Evolutionary conservation across 1,140 invertebrate genomes (phyloP).

Genomic region (Conopomorpha cramerella): DNA sequence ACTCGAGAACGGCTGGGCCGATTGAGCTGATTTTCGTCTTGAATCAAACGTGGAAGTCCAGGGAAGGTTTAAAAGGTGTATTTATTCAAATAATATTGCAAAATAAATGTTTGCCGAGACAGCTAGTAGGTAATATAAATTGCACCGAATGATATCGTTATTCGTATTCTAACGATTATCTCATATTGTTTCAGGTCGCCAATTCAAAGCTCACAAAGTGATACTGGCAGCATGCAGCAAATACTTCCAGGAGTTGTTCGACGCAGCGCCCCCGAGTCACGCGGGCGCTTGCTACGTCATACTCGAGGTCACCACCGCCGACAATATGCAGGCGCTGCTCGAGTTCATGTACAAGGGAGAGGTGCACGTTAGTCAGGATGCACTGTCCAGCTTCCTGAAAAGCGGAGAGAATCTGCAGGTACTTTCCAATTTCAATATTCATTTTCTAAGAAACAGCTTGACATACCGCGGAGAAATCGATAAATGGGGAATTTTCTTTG

Average conservation of each 20-base stretch:
- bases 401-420: slow-evolving; percentile 88
- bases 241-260: slow-evolving; percentile 91
- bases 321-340: slow-evolving; percentile 86
- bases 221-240: slow-evolving; percentile 92
- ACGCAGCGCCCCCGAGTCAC: slow-evolving; percentile 81
- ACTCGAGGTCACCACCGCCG: slow-evolving; percentile 83
- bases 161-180: slow-evolving; percentile 8
- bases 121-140: too few relatives aligned
- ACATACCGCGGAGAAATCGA: too few relatives aligned
- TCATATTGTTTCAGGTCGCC: slow-evolving; percentile 70
- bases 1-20: too few relatives aligned
- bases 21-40: too few relatives aligned
- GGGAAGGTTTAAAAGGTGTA: too few relatives aligned
- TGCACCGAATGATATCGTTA: background rate
- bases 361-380: slow-evolving; percentile 88
- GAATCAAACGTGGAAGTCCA: too few relatives aligned
- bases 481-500: too few relatives aligned
- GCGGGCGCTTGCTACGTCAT: slow-evolving; percentile 83
- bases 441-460: too few relatives aligned
- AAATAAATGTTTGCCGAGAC: too few relatives aligned
- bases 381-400: slow-evolving; percentile 86
- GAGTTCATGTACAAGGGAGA: slow-evolving; percentile 95
- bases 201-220: slow-evolving; percentile 88
- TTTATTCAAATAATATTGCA: too few relatives aligned
- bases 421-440: too few relatives aligned